Conservation (phyloP, 2,113 vertebrate genomes). For the Monopterus albus region DNA sequence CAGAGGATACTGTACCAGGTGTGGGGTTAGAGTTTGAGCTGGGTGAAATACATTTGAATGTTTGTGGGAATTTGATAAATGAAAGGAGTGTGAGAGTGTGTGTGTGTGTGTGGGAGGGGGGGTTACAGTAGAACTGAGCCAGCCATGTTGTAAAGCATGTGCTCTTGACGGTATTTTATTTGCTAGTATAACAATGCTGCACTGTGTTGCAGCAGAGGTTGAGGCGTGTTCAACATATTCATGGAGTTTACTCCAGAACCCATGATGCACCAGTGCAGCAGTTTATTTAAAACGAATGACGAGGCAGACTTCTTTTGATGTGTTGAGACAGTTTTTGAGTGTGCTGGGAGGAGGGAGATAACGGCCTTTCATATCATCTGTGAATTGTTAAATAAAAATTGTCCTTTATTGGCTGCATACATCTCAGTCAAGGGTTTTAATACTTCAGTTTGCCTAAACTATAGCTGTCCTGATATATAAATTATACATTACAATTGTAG, state of each 20-base stretch:
- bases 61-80: constrained; percentile 19
- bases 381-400: background rate
- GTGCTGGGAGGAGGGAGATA: background rate
- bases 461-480: constrained; percentile 1
- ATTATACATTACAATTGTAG: background rate
- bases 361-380: background rate
- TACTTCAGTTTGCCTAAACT: background rate
- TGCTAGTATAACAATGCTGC: background rate
- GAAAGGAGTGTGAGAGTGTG: background rate
- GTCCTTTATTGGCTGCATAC: background rate
- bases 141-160: background rate
- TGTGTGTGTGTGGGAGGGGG: too few relatives aligned
- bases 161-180: background rate
- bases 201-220: background rate
- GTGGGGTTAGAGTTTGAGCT: background rate
- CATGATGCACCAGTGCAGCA: background rate
- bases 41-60: constrained; percentile 15
- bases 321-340: background rate
- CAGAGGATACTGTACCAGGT: constrained; percentile 3
- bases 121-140: too few relatives aligned
- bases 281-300: background rate
- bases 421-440: background rate
- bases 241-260: background rate
- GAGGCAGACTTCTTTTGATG: background rate
- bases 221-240: background rate